phyloP scores from a whole-genome alignment of 2,797 vertebrate genomes.

The Periparus ater region DNA sequence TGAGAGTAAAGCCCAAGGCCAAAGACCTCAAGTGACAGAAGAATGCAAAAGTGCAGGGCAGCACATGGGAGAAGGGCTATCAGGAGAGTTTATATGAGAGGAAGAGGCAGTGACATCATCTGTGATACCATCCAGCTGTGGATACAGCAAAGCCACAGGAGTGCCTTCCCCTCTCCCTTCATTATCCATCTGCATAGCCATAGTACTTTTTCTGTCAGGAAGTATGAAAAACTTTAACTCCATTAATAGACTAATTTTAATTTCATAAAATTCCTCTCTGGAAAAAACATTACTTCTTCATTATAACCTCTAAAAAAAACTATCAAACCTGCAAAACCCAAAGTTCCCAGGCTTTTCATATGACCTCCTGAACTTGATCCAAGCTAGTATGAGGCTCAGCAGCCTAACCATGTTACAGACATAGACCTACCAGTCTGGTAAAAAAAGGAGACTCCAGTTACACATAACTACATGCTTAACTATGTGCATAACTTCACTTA shows the following conservation, averaged over 20 bases:
- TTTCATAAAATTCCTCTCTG: neutral
- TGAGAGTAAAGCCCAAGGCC: neutral
- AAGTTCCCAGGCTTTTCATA: neutral
- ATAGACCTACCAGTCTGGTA: neutral
- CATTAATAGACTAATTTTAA: neutral
- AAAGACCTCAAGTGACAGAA: neutral
- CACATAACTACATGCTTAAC: neutral
- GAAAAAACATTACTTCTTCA: neutral
- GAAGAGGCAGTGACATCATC: neutral
- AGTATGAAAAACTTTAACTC: neutral
- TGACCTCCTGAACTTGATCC: neutral
- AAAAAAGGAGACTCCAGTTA: neutral
- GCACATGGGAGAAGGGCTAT: neutral
- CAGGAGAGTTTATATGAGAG: neutral
- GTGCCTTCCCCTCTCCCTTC: neutral
- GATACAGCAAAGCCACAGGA: neutral
- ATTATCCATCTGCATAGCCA: neutral
- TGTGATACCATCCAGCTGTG: fast-evolving
- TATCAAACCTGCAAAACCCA: neutral
- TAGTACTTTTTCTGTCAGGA: neutral
- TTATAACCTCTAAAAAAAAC: neutral
- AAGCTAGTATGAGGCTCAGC: neutral
- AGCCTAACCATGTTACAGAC: neutral
- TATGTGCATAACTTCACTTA: neutral
- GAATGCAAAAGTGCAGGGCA: neutral